Evolutionary conservation across 2,113 vertebrate genomes (phyloP), one percentile per base, ranked within the genome.

Genomic region (Callopanchax toddi): DNA sequence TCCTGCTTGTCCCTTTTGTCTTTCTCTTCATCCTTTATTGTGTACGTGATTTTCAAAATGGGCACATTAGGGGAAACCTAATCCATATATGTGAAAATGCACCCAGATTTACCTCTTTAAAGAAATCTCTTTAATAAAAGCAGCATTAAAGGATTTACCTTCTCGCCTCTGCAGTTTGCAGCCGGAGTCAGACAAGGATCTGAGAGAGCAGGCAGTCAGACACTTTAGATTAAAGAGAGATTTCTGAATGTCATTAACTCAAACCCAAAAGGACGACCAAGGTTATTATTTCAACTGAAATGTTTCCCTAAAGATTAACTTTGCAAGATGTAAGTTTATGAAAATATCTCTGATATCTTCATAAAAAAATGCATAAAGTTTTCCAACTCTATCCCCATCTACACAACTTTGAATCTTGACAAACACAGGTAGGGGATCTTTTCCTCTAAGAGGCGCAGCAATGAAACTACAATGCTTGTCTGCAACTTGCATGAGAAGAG

Each of bases 141-240:
- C 2, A 1, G 17, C 15, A 53, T 74, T 55, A 71, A 16, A 44
- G 37, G 42, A 22, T 76, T 56, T 40, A 25, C 60, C 34, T 62
- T 56, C 32, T 74, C 20, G 2, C 29, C 71, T 64, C 51, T 74
- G 65, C 21, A 21, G 66, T 23, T 36, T 45, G 58, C 44, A 76
- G 58, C 71, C 26, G 62, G 45, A 83, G 54, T 51, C 51, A 66
- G 69, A 71, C 60, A 67, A 43, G 17, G 32, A 75, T 79, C 55
- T 79, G 9, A 66, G 44, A 53, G 44, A 76, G 76, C 42, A 78
- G 63, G 20, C 67, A 68, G 74, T 34, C 70, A 65, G 70, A 76
- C 55, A 71, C 62, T 73, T 54, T 57, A 65, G 68, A 79, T 73
- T 22, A 81, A 83, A 65, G 60, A 36, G 44, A 67, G 32, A 77